Conservation (phyloP, 2,113 vertebrate genomes). For the Petrocephalus zakoni region DNA sequence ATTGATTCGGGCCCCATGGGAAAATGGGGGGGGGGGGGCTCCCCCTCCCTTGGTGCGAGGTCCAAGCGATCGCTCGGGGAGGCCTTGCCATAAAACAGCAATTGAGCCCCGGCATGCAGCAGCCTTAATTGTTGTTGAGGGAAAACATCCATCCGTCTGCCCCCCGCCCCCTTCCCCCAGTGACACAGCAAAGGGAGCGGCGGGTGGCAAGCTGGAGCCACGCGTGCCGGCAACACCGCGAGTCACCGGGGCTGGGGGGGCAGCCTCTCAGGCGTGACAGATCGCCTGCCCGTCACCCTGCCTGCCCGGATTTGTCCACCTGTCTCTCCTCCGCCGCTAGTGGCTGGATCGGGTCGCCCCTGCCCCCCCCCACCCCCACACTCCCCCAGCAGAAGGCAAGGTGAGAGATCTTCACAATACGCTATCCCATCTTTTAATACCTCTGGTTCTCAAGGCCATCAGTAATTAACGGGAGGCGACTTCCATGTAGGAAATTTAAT, state of each 20-base stretch:
- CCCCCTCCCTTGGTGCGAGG: neutral
- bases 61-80: neutral
- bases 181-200: constrained; percentile 14
- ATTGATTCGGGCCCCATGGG: constrained; percentile 59
- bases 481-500: neutral
- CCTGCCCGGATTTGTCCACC: neutral
- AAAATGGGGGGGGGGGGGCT: constrained; percentile 40
- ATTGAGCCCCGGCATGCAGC: constrained; percentile 28
- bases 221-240: too few species aligned
- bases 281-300: neutral
- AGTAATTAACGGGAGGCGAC: constrained; percentile 12
- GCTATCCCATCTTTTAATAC: neutral
- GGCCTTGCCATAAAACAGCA: constrained; percentile 31
- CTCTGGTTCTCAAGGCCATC: neutral
- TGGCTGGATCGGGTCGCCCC: neutral
- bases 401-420: neutral
- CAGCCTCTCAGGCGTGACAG: neutral
- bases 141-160: constrained; percentile 34
- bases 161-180: constrained; percentile 19
- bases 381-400: neutral
- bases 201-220: neutral
- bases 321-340: neutral
- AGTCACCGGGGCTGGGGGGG: neutral
- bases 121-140: constrained; percentile 42
- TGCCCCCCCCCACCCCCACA: too few species aligned